Base-by-base conservation (phyloP, 2,888 invertebrate genomes). In the Yponomeuta cagnagella region DNA sequence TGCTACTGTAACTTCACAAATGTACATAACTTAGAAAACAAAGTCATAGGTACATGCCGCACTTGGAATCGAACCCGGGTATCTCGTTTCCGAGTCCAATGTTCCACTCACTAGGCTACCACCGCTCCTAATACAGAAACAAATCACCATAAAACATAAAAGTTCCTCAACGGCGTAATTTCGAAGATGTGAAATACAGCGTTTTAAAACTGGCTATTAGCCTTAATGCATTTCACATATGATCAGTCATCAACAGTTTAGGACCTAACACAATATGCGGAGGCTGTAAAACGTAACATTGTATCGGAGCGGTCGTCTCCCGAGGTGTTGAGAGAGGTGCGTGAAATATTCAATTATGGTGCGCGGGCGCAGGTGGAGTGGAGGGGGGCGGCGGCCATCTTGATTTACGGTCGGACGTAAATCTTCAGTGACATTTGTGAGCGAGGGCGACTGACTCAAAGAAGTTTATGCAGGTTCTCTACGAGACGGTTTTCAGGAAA, bases 301-400 rank as follows among this genome's bases (percentile, higher is more conserved):
- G 92, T 92, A 90, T 81, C 76, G 76, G 52, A 58, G 82, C 80
- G 82, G 79, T 80, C 82, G 76, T 83, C 81, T 83, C 80, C 73
- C 82, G 81, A 92, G 91, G 92, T 92, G 92, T 92, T 91, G 92
- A 91, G 90, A 88, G 89, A 82, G 82, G 78, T 78, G 86, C 89
- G 88, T 87, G 89, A 87, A 90, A 91, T 92, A 92, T 92, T 92
- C 92, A 92, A 92, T 92, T 92, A 90, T 88, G 80, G 81, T 84
- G 88, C 88, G 80, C 89, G 77, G 85, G 84, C 89, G 89, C 91
- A 89, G 86, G 87, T 87, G 83, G 82, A 79, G 87, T 87, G 83
- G 82, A 79, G 70, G 75, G 78, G 82, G 80, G 76, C 79, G 75
- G 84, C 89, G 79, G 90, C 90, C 91, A 90, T 90, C 83, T 90